These are phyloP conservation scores for Malurus elegans DNA, from an alignment of 2,113 vertebrate species.

Conservation along the genomic window DNA sequence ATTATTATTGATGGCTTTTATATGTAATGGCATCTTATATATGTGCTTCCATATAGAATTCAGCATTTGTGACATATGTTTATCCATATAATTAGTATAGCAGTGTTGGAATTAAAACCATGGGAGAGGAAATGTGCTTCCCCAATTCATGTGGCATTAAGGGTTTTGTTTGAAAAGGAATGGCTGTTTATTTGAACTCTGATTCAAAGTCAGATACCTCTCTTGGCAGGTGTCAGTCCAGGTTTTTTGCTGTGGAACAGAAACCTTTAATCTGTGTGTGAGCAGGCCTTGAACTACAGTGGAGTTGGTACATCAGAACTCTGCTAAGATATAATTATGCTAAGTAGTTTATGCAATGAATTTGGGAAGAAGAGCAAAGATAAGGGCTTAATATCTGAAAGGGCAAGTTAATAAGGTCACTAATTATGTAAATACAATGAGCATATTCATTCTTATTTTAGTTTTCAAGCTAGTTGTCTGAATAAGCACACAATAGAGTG, in stretches of 20 bases:
- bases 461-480: background rate
- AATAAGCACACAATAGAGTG: background rate
- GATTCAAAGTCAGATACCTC: background rate
- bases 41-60: background rate
- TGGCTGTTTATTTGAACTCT: background rate
- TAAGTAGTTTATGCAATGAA: conserved; percentile 19
- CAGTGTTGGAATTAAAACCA: background rate
- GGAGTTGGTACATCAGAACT: background rate
- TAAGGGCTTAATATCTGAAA: conserved; percentile 11
- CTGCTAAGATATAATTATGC: background rate
- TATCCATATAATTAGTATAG: background rate
- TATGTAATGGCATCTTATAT: background rate
- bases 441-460: background rate
- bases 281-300: background rate
- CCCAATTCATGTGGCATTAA: background rate
- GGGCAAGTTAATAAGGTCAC: background rate
- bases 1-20: background rate
- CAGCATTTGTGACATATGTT: background rate
- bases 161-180: background rate
- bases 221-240: background rate
- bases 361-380: background rate
- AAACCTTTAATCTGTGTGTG: background rate
- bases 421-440: conserved; percentile 1
- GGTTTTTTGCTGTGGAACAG: background rate
- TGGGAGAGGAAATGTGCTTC: background rate